A percentile compares a stretch with the other conserved stretches of the same genome.
Conservation (phyloP, 2,113 vertebrate genomes). For the Neolamprologus fasciatus region DNA sequence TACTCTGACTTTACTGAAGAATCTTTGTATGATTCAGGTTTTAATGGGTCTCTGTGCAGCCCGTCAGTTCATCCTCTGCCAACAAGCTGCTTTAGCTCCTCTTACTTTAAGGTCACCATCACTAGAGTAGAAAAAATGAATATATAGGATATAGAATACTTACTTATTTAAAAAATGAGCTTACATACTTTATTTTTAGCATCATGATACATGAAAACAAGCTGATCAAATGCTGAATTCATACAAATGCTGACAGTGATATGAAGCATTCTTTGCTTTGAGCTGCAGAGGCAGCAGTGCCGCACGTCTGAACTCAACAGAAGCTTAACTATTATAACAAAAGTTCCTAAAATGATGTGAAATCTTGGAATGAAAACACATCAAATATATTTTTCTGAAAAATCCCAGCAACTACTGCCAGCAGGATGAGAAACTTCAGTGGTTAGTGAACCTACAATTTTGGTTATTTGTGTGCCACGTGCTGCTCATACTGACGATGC, state of each 20-base stretch:
- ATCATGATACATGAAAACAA: not conserved
- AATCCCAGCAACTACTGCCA: not conserved
- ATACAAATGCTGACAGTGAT: not conserved
- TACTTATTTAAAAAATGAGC: not conserved
- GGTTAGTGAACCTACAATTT: conserved; percentile 20
- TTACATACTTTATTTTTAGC: not conserved
- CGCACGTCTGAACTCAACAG: not conserved
- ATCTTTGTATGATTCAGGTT: not conserved
- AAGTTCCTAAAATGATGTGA: not conserved
- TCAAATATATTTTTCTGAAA: not conserved
- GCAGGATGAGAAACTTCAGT: not conserved
- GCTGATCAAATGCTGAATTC: not conserved
- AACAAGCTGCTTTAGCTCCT: not conserved
- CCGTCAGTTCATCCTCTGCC: not conserved
- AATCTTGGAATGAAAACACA: not conserved
- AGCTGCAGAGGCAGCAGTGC: not conserved
- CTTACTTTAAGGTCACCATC: not conserved
- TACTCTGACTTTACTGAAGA: not conserved
- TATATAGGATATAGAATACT: not conserved
- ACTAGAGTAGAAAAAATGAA: not conserved
- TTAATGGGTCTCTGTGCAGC: not conserved
- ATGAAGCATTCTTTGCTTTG: not conserved
- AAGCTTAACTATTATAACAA: not conserved
- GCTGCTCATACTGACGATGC: not conserved
- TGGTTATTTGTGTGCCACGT: not conserved